A percentile compares a stretch with the other conserved stretches of the same genome.
Evolutionary conservation across 2,888 invertebrate species (phyloP).

Genomic region (Elmis aenea): DNA sequence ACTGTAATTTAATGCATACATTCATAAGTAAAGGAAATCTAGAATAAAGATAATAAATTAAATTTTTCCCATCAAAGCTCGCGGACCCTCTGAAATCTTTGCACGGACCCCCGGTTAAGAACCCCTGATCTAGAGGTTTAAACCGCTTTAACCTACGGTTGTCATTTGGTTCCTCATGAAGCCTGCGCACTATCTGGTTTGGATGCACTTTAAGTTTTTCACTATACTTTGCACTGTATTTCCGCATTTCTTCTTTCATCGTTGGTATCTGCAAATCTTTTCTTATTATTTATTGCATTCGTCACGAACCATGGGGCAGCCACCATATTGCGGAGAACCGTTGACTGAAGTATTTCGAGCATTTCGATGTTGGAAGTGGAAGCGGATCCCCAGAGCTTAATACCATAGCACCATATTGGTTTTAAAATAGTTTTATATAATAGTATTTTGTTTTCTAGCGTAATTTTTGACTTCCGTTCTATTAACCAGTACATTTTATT

Average conservation of each 20-base stretch:
- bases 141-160: conserved; percentile 4
- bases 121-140: conserved; percentile 4
- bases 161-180: too few species aligned
- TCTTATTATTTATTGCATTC: conserved; percentile 7
- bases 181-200: conserved; percentile 3
- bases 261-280: conserved; percentile 6
- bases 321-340: conserved; percentile 5
- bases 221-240: conserved; percentile 4
- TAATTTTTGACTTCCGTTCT: conserved; percentile 5
- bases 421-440: conserved; percentile 4
- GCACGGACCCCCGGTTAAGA: too few species aligned
- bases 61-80: too few species aligned
- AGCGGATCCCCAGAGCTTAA: conserved; percentile 3
- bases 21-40: too few species aligned
- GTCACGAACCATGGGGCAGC: conserved; percentile 5
- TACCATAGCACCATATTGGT: conserved; percentile 1
- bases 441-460: conserved; percentile 2
- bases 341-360: conserved; percentile 6
- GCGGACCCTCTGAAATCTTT: too few species aligned
- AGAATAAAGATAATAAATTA: too few species aligned
- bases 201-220: conserved; percentile 4
- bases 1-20: too few species aligned
- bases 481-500: conserved; percentile 4
- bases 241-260: conserved; percentile 3
- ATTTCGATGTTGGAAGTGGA: conserved; percentile 5